Evolutionary conservation across 2,113 vertebrate genomes (phyloP), one percentile per base, ranked within the genome.

Genomic region (Calidris pugnax): DNA sequence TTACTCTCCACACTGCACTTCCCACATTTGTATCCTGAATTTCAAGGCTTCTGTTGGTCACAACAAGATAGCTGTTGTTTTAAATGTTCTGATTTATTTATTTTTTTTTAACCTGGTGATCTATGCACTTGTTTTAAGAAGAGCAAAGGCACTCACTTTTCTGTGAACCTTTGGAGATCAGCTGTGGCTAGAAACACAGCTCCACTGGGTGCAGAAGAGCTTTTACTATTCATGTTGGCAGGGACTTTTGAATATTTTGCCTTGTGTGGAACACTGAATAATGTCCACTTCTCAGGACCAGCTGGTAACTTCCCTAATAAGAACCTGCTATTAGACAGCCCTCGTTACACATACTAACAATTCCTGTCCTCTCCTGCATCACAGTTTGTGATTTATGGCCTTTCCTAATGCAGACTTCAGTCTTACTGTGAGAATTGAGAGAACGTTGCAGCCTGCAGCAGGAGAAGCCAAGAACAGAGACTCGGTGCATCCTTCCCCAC

Each of bases 21-120:
- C 12, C 10, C 53, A n/a, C 26, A 33, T 73, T 21, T 14, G 9
- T 13, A 69, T 47, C 28, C 10, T 1, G 0, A 81, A 35, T 85
- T 50, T 67, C 57, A 78, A 85, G 32, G 12, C 7, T 95, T 77
- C 84, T 80, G 19, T 41, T 66, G 30, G 14, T 33, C 45, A 83
- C 14, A 37, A 28, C 10, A 16, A 6, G 12, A 41, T 2, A 63
- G 4, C 48, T 39, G 3, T 3, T n/a, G 3, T 3, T n/a, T 51
- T 24, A 5, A 23, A 18, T 22, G 14, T 66, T 18, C 27, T 37
- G n/a, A 11, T 19, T 28, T 35, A 10, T 60, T 41, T 6, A 6
- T 72, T 67, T 83, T 50, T 72, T 68, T 84, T 47, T 41, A 47
- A 45, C 15, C 26, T 48, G 7, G 7, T 69, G 21, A 57, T 64